Conservation (phyloP, 1,140 invertebrate genomes). For the Drosophila sturtevanti region DNA sequence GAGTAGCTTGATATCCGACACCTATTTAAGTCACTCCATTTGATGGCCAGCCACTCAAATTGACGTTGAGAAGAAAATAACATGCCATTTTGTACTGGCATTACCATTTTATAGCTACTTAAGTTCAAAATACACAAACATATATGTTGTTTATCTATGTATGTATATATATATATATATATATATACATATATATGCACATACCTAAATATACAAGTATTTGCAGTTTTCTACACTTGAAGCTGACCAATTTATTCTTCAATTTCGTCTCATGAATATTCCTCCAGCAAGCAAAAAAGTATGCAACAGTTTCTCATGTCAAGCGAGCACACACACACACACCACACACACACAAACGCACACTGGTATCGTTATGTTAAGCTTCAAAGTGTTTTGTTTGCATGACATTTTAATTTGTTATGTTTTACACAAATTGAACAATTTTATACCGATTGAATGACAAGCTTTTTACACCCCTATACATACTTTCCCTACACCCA, state of each 20-base stretch:
- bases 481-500: too few relatives aligned
- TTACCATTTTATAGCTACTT: background rate
- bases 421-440: slow-evolving; percentile 51
- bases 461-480: background rate
- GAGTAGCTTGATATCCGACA: background rate
- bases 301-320: slow-evolving; percentile 2
- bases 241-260: background rate
- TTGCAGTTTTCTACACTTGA: background rate
- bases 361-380: background rate
- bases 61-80: too few relatives aligned
- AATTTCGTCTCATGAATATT: background rate
- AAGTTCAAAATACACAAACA: background rate
- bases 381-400: slow-evolving; percentile 13
- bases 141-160: background rate
- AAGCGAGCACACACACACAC: background rate
- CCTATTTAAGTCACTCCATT: background rate
- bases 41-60: background rate
- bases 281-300: background rate
- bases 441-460: slow-evolving; percentile 35
- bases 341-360: background rate
- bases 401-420: slow-evolving; percentile 64
- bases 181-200: background rate
- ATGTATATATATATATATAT: background rate
- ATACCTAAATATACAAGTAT: background rate
- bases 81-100: background rate